phyloP scores from a whole-genome alignment of 2,888 invertebrate species.

The Ditylenchus weischeri region DNA sequence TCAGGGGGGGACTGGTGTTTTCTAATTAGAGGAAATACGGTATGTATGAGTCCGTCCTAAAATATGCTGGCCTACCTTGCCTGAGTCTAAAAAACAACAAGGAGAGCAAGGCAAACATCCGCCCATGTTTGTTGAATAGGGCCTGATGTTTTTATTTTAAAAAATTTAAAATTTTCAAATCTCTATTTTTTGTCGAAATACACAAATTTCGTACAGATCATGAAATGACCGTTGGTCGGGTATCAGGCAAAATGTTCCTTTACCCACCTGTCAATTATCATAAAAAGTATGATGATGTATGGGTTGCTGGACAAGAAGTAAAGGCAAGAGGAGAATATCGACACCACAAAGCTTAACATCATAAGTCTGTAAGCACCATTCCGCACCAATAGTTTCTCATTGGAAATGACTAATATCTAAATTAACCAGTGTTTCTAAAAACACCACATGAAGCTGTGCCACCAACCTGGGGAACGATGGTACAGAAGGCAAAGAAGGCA shows the following conservation, averaged over 20 bases:
- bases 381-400: constrained; percentile 40
- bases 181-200: not conserved
- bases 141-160: no score
- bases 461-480: constrained; percentile 48
- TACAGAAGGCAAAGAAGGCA: constrained; percentile 52
- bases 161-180: constrained; percentile 6
- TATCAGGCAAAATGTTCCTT: no score
- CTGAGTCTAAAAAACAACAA: no score
- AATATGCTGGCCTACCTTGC: no score
- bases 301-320: constrained; percentile 42
- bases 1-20: no score
- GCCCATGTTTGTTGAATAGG: no score
- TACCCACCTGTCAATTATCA: constrained; percentile 51
- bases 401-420: constrained; percentile 45
- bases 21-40: no score
- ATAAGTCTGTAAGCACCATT: constrained; percentile 44
- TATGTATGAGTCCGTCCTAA: no score
- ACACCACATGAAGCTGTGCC: no score
- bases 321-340: constrained; percentile 43
- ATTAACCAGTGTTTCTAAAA: not conserved
- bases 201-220: no score
- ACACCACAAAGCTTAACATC: constrained; percentile 38
- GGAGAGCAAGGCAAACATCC: no score
- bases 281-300: constrained; percentile 50
- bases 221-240: no score